Percentiles rank a stretch among this genome's conserved stretches.
Evolutionary conservation across 92 coral and sea anemone genomes (phyloP).

Genomic region (Ricordea florida): DNA sequence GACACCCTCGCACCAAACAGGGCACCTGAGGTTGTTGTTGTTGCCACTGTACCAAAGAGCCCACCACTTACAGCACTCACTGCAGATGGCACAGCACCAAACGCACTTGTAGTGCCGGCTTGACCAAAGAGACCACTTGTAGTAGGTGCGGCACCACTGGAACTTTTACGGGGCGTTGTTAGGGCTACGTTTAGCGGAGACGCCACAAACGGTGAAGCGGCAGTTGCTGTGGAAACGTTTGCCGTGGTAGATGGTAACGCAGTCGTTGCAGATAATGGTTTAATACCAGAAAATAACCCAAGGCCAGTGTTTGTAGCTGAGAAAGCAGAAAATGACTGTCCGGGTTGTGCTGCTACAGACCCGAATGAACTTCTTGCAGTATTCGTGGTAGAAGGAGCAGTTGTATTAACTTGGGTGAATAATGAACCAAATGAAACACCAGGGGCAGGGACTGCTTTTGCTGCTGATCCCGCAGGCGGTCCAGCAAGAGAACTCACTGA

Average conservation of each 20-base stretch:
- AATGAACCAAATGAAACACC: background rate
- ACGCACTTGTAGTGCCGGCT: constrained; percentile 21
- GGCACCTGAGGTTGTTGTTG: constrained; percentile 9
- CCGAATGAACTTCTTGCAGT: background rate
- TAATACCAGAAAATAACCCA: constrained; percentile 15
- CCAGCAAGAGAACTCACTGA: background rate
- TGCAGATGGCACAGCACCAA: constrained; percentile 1
- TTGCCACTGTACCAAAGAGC: background rate
- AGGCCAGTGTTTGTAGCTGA: constrained; percentile 16
- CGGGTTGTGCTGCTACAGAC: background rate
- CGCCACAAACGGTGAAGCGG: background rate
- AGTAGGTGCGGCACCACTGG: background rate
- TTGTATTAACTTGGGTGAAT: background rate
- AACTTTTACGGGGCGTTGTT: background rate
- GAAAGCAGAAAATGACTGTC: constrained; percentile 1
- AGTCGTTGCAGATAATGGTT: background rate
- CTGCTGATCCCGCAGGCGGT: background rate
- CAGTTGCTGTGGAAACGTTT: background rate
- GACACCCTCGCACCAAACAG: constrained; percentile 16
- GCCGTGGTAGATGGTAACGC: background rate
- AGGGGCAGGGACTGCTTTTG: background rate
- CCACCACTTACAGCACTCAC: background rate
- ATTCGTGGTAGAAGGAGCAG: background rate
- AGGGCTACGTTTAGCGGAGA: background rate
- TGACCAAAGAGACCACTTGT: constrained; percentile 32